A percentile compares a stretch with the other conserved stretches of the same genome.
These are phyloP conservation scores for Amblyjoppa proteus DNA, from an alignment of 2,888 invertebrate species.

Conservation along the genomic window DNA sequence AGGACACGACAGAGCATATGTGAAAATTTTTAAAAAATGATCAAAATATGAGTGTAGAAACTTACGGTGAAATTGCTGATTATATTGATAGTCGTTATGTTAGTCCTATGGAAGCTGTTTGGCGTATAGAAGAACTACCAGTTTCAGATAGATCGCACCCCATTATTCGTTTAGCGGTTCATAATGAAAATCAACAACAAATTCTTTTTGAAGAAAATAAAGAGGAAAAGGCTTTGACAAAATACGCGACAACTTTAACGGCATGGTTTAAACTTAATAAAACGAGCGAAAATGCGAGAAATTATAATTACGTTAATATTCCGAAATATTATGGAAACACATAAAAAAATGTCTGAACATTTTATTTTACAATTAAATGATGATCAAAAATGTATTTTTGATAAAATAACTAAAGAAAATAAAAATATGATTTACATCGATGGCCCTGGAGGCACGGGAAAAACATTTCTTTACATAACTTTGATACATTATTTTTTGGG, in stretches of 20 bases:
- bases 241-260: slow-evolving; percentile 54
- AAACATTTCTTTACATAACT: slow-evolving; percentile 49
- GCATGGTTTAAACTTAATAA: slow-evolving; percentile 60
- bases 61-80: slow-evolving; percentile 45
- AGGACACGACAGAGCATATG: slow-evolving; percentile 59
- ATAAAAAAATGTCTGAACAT: background rate
- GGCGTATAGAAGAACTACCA: slow-evolving; percentile 68
- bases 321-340: background rate
- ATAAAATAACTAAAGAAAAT: background rate
- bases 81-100: slow-evolving; percentile 62
- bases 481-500: slow-evolving; percentile 38
- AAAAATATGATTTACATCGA: slow-evolving; percentile 12
- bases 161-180: slow-evolving; percentile 61
- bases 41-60: background rate
- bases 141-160: slow-evolving; percentile 60
- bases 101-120: slow-evolving; percentile 67
- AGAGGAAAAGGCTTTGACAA: slow-evolving; percentile 18
- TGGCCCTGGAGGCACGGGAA: slow-evolving; percentile 27
- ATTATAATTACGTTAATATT: slow-evolving; percentile 26
- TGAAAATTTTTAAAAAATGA: background rate
- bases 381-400: slow-evolving; percentile 2
- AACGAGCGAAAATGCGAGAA: slow-evolving; percentile 20
- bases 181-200: slow-evolving; percentile 65
- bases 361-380: background rate
- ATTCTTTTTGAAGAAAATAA: slow-evolving; percentile 56